Percentiles rank a stretch among this genome's conserved stretches.
Conservation (phyloP, 2,888 invertebrate species). For the Pomacea canaliculata region DNA sequence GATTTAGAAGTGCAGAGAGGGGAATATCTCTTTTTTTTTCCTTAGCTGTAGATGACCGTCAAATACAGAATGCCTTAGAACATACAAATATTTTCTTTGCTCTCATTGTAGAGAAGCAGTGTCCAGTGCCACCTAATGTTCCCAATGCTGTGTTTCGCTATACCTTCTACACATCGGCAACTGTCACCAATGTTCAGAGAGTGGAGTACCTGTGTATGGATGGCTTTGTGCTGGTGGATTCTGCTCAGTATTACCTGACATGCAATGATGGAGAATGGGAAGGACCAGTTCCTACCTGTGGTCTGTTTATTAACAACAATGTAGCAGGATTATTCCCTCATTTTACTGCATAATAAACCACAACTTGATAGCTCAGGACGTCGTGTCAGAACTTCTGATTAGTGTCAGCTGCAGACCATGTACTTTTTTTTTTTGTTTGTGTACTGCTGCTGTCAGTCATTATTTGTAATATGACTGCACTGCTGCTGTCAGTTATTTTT, state of each 20-base stretch:
- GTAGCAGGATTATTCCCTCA: no score
- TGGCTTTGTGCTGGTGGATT: constrained; percentile 34
- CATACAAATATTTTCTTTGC: no score
- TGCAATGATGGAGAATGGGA: constrained; percentile 44
- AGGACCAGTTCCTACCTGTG: constrained; percentile 42
- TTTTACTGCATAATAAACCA: background rate
- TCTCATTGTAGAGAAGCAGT: constrained; percentile 30
- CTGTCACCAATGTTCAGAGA: constrained; percentile 29
- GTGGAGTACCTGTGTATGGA: constrained; percentile 37
- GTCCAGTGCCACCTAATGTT: constrained; percentile 38
- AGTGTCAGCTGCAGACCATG: no score
- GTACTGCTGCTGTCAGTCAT: no score
- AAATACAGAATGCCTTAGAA: no score
- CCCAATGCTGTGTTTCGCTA: constrained; percentile 34
- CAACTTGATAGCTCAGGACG: background rate
- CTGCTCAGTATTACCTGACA: constrained; percentile 26
- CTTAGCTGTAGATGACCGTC: no score
- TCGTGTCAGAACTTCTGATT: no score
- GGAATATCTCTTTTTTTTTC: no score
- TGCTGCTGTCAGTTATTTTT: no score
- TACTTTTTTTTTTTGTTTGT: no score
- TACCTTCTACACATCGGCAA: constrained; percentile 15
- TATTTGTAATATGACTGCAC: no score
- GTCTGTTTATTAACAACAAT: constrained; percentile 28
- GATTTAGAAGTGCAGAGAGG: no score